Base-by-base conservation (phyloP, 2,888 invertebrate genomes). In the Serripes groenlandicus region DNA sequence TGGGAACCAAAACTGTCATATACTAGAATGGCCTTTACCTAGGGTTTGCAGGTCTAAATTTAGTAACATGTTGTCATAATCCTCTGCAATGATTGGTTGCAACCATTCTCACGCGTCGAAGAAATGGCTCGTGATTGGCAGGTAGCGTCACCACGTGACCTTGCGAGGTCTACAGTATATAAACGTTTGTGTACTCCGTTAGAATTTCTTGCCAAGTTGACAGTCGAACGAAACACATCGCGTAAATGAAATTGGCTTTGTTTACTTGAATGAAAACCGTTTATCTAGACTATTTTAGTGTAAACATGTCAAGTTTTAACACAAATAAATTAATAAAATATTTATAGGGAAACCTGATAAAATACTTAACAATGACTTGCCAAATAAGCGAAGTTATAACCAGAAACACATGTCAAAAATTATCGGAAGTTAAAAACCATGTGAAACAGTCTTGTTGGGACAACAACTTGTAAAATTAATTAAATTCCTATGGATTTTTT, bases 141-240 rank as follows among this genome's bases (percentile, higher is more conserved):
- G 79, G 79, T 66, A 73, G 52, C 69, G 56, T 66, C 21, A 58
- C 64, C 86, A 79, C 80, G 82, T 85, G 78, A 83, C 72, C 21
- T 28, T 18, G 9, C 58, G 76, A 80, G 77, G 82, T 78, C 85
- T 52, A 0, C 11, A 0, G 30, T 78, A 78, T 81, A 82, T 69
- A 87, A 64, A 69, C 42, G 15, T 15, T 52, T 26, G 58, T n/a
- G 9, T 9, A 23, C 11, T 78, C 60, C 34, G 23, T 15, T 0
- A 9, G 52, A 71, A 71, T 62, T 84, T 88, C 87, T 87, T 88
- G 80, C 78, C 75, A 62, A 77, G 58, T 79, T 70, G 60, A 79
- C 75, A 23, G 52, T 77, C 83, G 76, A 82, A 62, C 56, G 42
- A 70, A 35, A 26, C 32, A 80, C 85, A 86, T 11, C 52, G 21